phyloP scores from a whole-genome alignment of 2,888 invertebrate genomes.

The Drosophila tripunctata region DNA sequence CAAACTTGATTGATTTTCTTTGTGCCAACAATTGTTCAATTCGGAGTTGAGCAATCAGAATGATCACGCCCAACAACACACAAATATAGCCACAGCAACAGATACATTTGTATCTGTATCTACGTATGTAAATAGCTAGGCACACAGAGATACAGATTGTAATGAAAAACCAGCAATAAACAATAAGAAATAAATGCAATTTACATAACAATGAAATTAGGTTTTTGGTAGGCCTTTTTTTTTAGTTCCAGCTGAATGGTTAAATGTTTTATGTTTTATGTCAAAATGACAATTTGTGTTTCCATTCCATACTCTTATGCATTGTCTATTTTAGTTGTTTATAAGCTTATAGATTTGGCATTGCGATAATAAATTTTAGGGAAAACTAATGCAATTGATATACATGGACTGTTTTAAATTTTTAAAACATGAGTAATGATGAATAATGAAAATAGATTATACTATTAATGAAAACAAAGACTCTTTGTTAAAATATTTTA shows the following conservation, averaged over 20 bases:
- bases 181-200: constrained; percentile 42
- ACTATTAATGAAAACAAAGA: too few relatives aligned
- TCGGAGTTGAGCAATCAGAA: constrained; percentile 42
- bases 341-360: constrained; percentile 3
- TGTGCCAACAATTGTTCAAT: constrained; percentile 52
- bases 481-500: too few relatives aligned
- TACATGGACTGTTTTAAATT: too few relatives aligned
- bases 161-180: constrained; percentile 23
- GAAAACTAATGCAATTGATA: not conserved
- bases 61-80: constrained; percentile 55
- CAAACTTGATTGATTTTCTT: constrained; percentile 62
- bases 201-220: constrained; percentile 57
- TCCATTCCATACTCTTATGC: constrained; percentile 8
- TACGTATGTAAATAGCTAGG: not conserved
- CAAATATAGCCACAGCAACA: not conserved
- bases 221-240: constrained; percentile 15
- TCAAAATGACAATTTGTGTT: constrained; percentile 35
- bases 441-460: too few relatives aligned
- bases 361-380: not conserved
- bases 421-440: too few relatives aligned
- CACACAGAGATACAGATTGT: not conserved
- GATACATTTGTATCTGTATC: constrained; percentile 16
- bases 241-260: constrained; percentile 51
- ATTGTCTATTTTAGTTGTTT: constrained; percentile 8
- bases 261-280: constrained; percentile 46